These are phyloP conservation scores for Myripristis jacobus DNA, from an alignment of 2,797 vertebrate genomes.

Conservation along the genomic window DNA sequence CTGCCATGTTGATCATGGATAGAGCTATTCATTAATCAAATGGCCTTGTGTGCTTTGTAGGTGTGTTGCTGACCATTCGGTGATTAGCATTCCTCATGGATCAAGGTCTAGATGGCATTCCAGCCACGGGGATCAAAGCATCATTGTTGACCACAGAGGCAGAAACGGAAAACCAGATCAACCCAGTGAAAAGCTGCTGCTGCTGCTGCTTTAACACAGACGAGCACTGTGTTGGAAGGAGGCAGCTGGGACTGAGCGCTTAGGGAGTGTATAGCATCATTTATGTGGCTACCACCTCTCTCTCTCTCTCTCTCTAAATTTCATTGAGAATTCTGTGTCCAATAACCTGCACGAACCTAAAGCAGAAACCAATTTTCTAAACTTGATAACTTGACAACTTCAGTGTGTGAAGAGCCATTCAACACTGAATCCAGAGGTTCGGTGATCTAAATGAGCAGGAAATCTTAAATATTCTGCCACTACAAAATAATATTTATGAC, in stretches of 20 bases:
- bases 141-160: slow-evolving; percentile 55
- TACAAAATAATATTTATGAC: neutral
- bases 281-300: slow-evolving; percentile 45
- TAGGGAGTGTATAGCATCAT: slow-evolving; percentile 38
- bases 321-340: neutral
- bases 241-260: slow-evolving; percentile 49
- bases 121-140: slow-evolving; percentile 54
- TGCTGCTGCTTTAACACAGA: slow-evolving; percentile 59
- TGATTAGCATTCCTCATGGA: slow-evolving; percentile 46
- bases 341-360: slow-evolving; percentile 21
- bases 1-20: neutral
- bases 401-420: neutral
- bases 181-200: slow-evolving; percentile 49
- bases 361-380: neutral
- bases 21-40: slow-evolving; percentile 39
- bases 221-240: slow-evolving; percentile 57
- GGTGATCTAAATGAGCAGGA: neutral
- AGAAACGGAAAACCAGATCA: slow-evolving; percentile 56
- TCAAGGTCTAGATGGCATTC: slow-evolving; percentile 54
- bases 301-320: neutral
- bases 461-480: neutral
- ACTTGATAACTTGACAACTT: neutral
- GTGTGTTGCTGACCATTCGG: slow-evolving; percentile 26
- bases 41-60: slow-evolving; percentile 15
- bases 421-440: no score